These are phyloP conservation scores for Myrmecophaga tridactyla DNA, from an alignment of 2,113 vertebrate species.

Conservation along the genomic window DNA sequence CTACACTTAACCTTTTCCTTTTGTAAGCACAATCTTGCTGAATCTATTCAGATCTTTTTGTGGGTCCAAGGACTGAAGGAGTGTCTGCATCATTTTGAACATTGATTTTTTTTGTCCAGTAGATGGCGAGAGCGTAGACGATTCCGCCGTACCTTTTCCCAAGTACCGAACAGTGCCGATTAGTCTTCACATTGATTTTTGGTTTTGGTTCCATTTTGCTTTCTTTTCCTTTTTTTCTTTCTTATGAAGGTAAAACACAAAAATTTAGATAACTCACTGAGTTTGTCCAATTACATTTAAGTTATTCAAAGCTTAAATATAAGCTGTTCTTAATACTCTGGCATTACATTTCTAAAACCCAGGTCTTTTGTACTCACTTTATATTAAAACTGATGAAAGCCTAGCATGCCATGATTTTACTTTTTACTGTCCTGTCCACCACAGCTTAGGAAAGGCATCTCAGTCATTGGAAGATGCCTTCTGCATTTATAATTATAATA, in stretches of 20 bases:
- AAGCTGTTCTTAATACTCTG: neutral
- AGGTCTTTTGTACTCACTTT: neutral
- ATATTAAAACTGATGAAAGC: neutral
- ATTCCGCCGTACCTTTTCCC: neutral
- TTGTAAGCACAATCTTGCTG: neutral
- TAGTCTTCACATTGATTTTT: too few relatives aligned
- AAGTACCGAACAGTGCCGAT: neutral
- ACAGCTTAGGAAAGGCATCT: neutral
- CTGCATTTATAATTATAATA: neutral
- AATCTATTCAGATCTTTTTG: neutral
- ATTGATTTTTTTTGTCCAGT: neutral
- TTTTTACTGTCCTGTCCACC: neutral
- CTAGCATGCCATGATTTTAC: neutral
- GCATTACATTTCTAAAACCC: neutral
- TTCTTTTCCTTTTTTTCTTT: neutral
- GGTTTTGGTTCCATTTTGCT: neutral
- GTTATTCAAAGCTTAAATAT: neutral
- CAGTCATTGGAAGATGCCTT: neutral
- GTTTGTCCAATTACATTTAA: neutral
- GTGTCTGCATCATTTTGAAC: neutral
- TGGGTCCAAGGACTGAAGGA: neutral
- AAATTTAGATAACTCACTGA: neutral
- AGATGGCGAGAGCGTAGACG: neutral
- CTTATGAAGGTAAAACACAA: neutral
- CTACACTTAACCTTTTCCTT: neutral